Conservation (phyloP, 2,797 vertebrate species). For the Phataginus tricuspis region DNA sequence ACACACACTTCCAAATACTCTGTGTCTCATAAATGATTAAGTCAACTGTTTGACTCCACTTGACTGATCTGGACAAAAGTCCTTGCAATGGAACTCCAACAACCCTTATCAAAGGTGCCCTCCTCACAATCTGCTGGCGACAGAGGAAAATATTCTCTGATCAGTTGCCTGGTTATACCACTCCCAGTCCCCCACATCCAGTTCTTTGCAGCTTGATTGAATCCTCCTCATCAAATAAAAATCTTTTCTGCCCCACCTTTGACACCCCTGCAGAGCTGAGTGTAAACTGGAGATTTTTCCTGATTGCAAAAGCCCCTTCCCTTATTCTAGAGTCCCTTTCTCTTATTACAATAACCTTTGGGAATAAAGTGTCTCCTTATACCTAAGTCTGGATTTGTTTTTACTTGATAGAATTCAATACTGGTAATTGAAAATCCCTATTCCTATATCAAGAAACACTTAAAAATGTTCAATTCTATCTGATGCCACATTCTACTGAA, state of each 20-base stretch:
- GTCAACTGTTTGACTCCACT: not conserved
- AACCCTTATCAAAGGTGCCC: not conserved
- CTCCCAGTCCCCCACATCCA: not conserved
- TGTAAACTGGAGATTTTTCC: not conserved
- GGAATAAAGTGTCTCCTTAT: not conserved
- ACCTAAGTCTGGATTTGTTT: not conserved
- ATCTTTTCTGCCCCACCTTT: not conserved
- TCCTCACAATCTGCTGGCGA: not conserved
- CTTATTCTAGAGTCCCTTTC: not conserved
- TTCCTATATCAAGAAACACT: not conserved
- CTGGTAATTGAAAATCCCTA: not conserved
- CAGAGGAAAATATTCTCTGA: not conserved
- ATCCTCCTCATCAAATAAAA: not conserved
- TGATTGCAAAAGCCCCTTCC: rapidly evolving
- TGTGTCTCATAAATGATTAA: not conserved
- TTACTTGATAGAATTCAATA: not conserved
- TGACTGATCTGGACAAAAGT: not conserved
- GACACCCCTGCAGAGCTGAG: not conserved
- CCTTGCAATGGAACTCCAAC: not conserved
- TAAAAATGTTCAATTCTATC: not conserved
- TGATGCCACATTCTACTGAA: not conserved
- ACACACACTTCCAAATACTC: not conserved
- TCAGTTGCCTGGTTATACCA: not conserved
- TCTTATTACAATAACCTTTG: not conserved
- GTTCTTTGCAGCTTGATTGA: not conserved